Evolutionary conservation across 2,797 vertebrate genomes (phyloP).

Genomic region (Ctenosaura bakeri): DNA sequence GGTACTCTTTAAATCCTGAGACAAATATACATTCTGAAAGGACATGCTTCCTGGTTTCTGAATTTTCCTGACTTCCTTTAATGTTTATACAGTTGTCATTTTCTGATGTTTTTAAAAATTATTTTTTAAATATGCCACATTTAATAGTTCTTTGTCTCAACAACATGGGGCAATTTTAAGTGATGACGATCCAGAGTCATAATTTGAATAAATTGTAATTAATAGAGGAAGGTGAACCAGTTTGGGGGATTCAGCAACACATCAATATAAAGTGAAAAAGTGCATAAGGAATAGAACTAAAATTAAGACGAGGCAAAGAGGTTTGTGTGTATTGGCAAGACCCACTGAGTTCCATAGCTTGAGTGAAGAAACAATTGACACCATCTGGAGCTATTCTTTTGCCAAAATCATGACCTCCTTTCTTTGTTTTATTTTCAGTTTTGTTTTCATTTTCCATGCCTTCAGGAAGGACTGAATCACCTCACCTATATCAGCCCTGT

Average conservation of each 20-base stretch:
- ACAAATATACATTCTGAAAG: constrained; percentile 45
- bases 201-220: constrained; percentile 15
- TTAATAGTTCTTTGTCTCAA: constrained; percentile 12
- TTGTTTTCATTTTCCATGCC: constrained; percentile 60
- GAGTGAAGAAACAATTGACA: constrained; percentile 35
- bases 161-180: not conserved
- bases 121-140: constrained; percentile 8
- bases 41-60: not conserved
- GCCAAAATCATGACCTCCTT: constrained; percentile 59
- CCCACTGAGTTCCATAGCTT: constrained; percentile 30
- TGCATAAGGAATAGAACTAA: not conserved
- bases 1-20: constrained; percentile 49
- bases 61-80: constrained; percentile 39
- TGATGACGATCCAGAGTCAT: not conserved
- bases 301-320: constrained; percentile 26
- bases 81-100: constrained; percentile 26
- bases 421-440: constrained; percentile 54
- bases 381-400: constrained; percentile 64
- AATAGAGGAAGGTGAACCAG: not conserved
- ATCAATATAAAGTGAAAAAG: not conserved
- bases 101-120: constrained; percentile 5
- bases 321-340: constrained; percentile 33
- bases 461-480: constrained; percentile 45
- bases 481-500: constrained; percentile 62
- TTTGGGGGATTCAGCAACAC: constrained; percentile 1